Evolutionary conservation across 1,140 invertebrate genomes (phyloP).

Genomic region (Hycleus phaleratus): DNA sequence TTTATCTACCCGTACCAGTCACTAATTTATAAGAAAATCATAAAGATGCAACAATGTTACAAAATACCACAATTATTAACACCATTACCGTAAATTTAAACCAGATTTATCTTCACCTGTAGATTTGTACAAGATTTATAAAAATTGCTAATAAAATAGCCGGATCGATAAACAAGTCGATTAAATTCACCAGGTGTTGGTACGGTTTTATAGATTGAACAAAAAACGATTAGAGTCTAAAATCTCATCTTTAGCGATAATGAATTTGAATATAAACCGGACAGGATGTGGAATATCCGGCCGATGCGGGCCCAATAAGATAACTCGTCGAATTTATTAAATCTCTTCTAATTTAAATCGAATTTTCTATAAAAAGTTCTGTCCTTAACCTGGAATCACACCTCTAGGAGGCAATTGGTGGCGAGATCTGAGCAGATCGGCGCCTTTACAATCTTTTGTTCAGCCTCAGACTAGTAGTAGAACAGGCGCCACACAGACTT

Average conservation of each 20-base stretch:
- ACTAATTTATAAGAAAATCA: neutral
- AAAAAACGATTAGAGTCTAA: neutral
- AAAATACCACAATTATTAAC: neutral
- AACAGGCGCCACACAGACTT: constrained; percentile 50
- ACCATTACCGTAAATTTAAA: neutral
- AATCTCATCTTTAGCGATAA: neutral
- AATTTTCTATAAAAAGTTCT: too few relatives aligned
- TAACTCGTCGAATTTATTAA: too few relatives aligned
- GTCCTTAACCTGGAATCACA: too few relatives aligned
- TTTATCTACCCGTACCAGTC: constrained; percentile 7
- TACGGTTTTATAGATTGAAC: neutral
- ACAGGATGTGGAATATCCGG: too few relatives aligned
- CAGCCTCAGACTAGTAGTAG: constrained; percentile 20
- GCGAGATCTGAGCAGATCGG: constrained; percentile 8
- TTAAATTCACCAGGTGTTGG: too few relatives aligned
- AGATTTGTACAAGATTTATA: neutral
- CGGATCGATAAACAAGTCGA: too few relatives aligned
- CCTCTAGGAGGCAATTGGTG: too few relatives aligned
- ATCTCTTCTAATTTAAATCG: too few relatives aligned
- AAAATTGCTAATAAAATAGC: too few relatives aligned
- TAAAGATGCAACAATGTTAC: neutral
- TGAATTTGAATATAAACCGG: neutral
- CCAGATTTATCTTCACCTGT: neutral
- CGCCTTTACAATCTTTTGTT: constrained; percentile 31
- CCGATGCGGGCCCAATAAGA: too few relatives aligned